Base-by-base conservation (phyloP, 2,888 invertebrate species). In the Epinotia brunnichana region DNA sequence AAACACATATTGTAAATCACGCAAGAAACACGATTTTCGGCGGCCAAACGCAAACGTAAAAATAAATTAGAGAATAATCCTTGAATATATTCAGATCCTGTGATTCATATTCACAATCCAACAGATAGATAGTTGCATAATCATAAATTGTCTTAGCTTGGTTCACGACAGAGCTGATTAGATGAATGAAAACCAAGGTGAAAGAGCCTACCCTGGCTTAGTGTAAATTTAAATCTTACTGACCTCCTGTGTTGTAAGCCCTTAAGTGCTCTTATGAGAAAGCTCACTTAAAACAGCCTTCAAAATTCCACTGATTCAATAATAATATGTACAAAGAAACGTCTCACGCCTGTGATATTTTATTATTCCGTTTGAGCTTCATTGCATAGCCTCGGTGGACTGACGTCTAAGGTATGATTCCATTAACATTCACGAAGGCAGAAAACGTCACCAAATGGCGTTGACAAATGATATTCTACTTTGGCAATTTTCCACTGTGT, bases 401-500 rank as follows among this genome's bases (percentile, higher is more conserved):
- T 77, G 80, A 79, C 80, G 81, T 81, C 80, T 81, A 67, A 73
- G 73, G 68, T 73, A 73, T 73, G 73, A 79, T 81, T 84, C 82
- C 79, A 81, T 83, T 84, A 84, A 84, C 82, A 85, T 86, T 84
- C 85, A 82, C 79, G 80, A 81, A 83, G 84, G 84, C 85, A 83
- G 80, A 78, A 83, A 82, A 85, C 76, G 87, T 86, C 87, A 85
- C 80, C 77, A 79, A 84, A 78, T 82, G 87, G 83, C 87, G 82
- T 86, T 88, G 88, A 88, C 85, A 87, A 88, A 88, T 87, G 85
- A 85, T 82, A 76, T 76, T 77, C 81, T 81, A 82, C 83, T 86
- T 86, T 86, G 85, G 85, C 86, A 87, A 87, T 87, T 87, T 87
- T 87, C 87, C 86, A 87, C 86, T 83, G 85, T 85, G 83, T 53